Conservation (phyloP, 1,140 invertebrate genomes). For the Saccostrea echinata region DNA sequence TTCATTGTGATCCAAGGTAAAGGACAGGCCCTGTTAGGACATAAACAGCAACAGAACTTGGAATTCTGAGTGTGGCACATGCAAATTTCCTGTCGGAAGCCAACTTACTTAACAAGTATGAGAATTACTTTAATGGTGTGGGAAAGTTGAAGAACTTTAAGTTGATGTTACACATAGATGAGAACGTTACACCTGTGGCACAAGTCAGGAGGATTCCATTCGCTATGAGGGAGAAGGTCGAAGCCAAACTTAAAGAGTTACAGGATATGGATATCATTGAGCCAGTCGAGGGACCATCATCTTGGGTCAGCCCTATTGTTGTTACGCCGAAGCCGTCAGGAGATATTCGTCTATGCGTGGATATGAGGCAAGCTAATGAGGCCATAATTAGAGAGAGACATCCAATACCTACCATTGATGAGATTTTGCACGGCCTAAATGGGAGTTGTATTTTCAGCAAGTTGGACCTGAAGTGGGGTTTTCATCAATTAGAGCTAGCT, state of each 20-base stretch:
- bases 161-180: conserved; percentile 59
- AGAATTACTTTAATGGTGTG: conserved; percentile 55
- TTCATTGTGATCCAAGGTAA: too few species aligned
- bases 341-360: conserved; percentile 67
- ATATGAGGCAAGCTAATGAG: conserved; percentile 66
- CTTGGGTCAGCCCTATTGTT: conserved; percentile 66
- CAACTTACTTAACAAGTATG: conserved; percentile 35
- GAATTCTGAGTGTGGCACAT: conserved; percentile 37
- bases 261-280: conserved; percentile 66
- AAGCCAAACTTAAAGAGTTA: conserved; percentile 62
- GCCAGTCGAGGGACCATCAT: conserved; percentile 59
- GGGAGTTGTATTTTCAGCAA: too few species aligned
- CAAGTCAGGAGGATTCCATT: conserved; percentile 59
- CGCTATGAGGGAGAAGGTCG: conserved; percentile 58
- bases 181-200: conserved; percentile 46
- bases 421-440: not conserved
- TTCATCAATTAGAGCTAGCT: too few species aligned
- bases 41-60: conserved; percentile 40
- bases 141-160: conserved; percentile 60
- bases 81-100: not conserved
- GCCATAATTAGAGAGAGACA: too few species aligned
- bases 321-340: conserved; percentile 52
- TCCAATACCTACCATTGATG: not conserved
- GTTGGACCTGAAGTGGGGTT: too few species aligned
- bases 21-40: too few species aligned